These are phyloP conservation scores for Magallana angulata DNA, from an alignment of 1,140 invertebrate genomes.

Conservation along the genomic window DNA sequence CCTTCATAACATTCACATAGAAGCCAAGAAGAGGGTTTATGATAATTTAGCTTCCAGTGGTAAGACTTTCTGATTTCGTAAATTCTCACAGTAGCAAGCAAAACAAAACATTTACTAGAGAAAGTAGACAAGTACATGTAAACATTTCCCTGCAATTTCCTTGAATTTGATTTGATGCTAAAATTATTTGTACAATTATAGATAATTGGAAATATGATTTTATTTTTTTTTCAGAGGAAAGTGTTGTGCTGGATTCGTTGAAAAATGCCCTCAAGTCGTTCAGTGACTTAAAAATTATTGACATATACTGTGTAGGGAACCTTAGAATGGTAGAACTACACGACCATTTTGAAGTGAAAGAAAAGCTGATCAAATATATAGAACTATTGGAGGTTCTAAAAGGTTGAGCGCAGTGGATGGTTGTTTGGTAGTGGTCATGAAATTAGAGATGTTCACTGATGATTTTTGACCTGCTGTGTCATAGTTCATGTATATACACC, in stretches of 20 bases:
- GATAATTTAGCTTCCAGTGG: neutral
- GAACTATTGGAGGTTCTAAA: conserved; percentile 61
- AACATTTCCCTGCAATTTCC: no score
- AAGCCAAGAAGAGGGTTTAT: conserved; percentile 1
- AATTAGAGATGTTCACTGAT: no score
- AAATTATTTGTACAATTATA: no score
- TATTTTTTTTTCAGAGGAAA: conserved; percentile 85
- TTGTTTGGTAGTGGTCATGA: neutral
- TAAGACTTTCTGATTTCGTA: neutral
- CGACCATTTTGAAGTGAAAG: conserved; percentile 57
- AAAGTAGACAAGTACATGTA: no score
- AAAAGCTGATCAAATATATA: conserved; percentile 61
- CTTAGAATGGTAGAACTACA: conserved; percentile 61
- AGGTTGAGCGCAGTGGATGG: conserved; percentile 14
- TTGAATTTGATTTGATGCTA: no score
- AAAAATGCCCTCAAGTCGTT: conserved; percentile 89
- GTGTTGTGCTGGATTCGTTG: conserved; percentile 89
- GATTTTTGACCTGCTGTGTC: no score
- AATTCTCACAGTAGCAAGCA: neutral
- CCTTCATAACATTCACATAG: neutral
- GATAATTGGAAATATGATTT: neutral
- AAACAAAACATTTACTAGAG: no score
- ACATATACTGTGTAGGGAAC: conserved; percentile 81
- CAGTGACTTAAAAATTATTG: conserved; percentile 88
- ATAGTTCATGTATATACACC: no score